Conservation (phyloP, 2,888 invertebrate genomes). For the Punctoribates punctum region DNA sequence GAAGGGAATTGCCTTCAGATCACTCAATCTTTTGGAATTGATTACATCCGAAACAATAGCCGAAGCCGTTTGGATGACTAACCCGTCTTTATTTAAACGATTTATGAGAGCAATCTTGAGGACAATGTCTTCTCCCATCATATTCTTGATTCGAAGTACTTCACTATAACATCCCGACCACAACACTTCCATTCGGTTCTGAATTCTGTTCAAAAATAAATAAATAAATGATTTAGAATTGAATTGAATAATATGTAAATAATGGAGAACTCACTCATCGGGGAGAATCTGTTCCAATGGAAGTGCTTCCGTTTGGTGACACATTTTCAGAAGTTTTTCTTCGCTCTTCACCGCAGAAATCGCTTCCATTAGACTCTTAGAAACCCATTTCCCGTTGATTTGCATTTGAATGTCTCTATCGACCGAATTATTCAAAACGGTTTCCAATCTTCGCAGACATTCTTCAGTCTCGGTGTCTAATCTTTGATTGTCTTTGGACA, state of each 20-base stretch:
- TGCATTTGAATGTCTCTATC: conserved; percentile 5
- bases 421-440: too few relatives aligned
- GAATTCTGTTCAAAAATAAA: neutral
- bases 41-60: conserved; percentile 1
- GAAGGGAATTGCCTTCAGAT: neutral
- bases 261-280: neutral
- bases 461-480: too few relatives aligned
- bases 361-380: neutral
- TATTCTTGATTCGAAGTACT: neutral
- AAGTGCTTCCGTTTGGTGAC: neutral
- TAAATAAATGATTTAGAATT: neutral
- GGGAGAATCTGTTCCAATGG: neutral
- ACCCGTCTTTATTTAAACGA: neutral
- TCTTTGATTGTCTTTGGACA: too few relatives aligned
- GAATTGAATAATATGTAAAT: neutral
- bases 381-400: conserved; percentile 17
- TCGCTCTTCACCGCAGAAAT: neutral
- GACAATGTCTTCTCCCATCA: neutral
- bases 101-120: neutral
- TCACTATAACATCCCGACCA: conserved; percentile 29
- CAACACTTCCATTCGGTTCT: neutral
- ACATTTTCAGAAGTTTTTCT: neutral
- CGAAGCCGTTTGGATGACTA: neutral
- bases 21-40: neutral
- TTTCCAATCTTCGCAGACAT: too few relatives aligned